Base-by-base conservation (phyloP, 2,113 vertebrate genomes). In the Bos javanicus region DNA sequence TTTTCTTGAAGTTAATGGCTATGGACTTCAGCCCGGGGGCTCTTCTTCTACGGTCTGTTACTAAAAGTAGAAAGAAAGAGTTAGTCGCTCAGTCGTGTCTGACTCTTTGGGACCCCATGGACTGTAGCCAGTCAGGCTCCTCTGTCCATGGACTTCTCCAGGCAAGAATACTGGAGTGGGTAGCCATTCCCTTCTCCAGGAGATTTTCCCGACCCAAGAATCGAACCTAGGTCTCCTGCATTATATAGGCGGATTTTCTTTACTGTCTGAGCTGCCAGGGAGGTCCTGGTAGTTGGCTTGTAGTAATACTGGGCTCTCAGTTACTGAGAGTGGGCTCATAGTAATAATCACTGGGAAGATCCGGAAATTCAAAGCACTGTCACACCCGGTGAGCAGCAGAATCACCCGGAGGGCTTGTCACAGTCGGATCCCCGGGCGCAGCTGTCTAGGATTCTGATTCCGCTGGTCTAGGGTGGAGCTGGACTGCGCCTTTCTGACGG, bases 391-490 rank as follows among this genome's bases (percentile, higher is more conserved):
- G 15, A 6, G 11, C 17, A 8, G 17, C 7, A 1, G 54, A 71
- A 50, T 56, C 30, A 12, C 54, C 81, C 1, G 1, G 62, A n/a
- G 28, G 54, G 39, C 86, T 84, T 25, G 21, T 43, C 4, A 12
- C 1, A 67, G n/a, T 8, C 46, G 19, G 30, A 23, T 5, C 48
- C 23, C 60, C 1, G 12, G 86, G 81, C 54, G 7, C 9, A 21
- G n/a, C 3, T 17, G 25, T 10, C 59, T 21, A n/a, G 67, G 76
- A 14, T 28, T 43, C 26, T 26, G 59, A 50, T 10, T 52, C 10
- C 0, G 6, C n/a, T 2, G 13, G 36, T 80, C 33, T 43, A 76
- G n/a, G 5, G 1, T 57, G 15, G 56, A 46, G 33, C 54, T 48
- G 36, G 52, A 62, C 64, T 11, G n/a, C 14, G 8, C 52, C 26